Conservation (phyloP, 2,797 vertebrate species). For the Phylloscopus collybita region DNA sequence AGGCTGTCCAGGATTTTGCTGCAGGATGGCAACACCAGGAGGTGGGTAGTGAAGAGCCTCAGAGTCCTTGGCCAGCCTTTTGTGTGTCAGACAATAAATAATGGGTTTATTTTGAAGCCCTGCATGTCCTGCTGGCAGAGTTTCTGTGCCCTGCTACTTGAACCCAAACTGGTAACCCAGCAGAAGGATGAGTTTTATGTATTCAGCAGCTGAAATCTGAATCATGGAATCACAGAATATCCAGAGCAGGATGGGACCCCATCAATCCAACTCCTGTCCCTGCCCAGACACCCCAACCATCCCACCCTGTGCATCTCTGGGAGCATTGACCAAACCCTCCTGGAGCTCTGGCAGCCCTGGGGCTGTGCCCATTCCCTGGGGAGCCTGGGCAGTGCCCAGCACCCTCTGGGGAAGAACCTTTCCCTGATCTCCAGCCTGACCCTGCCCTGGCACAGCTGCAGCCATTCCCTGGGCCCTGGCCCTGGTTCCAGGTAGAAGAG, state of each 20-base stretch:
- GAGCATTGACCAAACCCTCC: accelerated
- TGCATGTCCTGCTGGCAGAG: background rate
- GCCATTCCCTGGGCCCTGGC: accelerated
- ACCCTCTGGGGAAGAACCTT: background rate
- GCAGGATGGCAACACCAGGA: background rate
- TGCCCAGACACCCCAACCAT: background rate
- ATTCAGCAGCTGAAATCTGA: background rate
- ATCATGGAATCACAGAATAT: background rate
- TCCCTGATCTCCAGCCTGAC: accelerated
- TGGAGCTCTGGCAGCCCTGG: background rate
- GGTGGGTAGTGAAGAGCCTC: background rate
- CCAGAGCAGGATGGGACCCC: accelerated
- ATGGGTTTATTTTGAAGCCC: background rate
- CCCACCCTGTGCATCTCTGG: background rate
- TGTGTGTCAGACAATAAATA: background rate
- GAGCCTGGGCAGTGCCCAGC: background rate
- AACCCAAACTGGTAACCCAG: background rate
- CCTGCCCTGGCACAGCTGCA: background rate
- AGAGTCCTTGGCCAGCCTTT: background rate
- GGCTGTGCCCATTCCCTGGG: background rate
- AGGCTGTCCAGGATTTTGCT: background rate
- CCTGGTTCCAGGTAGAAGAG: accelerated
- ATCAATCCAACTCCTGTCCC: accelerated
- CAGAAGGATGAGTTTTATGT: background rate
- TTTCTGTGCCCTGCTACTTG: background rate